Percentiles rank a stretch among this genome's conserved stretches.
These are phyloP conservation scores for Onychomys arenicola DNA, from an alignment of 2,797 vertebrate genomes.

Conservation along the genomic window DNA sequence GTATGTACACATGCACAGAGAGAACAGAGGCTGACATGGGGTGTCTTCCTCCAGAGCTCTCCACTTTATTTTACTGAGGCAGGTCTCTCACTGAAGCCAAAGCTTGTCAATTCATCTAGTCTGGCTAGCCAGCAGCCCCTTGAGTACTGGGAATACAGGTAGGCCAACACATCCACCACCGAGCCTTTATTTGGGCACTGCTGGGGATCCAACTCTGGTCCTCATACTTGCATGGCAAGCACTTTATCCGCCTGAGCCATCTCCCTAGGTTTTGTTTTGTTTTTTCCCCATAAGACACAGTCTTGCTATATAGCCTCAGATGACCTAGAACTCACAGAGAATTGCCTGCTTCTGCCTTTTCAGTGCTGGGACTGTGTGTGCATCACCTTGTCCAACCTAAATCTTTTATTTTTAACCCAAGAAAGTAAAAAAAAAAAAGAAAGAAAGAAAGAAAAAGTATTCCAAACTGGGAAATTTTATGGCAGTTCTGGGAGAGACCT, in stretches of 20 bases:
- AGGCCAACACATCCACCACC: background rate
- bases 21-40: background rate
- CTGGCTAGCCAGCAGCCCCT: background rate
- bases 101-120: background rate
- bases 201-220: background rate
- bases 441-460: background rate
- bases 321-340: background rate
- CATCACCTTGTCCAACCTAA: background rate
- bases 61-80: background rate
- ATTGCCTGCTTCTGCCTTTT: background rate
- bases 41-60: background rate
- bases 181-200: no score
- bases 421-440: background rate
- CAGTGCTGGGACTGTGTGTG: background rate
- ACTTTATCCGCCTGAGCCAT: background rate
- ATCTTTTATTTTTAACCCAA: conserved; percentile 24
- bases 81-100: background rate
- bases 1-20: background rate
- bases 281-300: background rate
- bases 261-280: background rate
- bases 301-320: background rate
- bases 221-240: no score
- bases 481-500: background rate
- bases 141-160: no score
- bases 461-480: background rate